Evolutionary conservation across 2,113 vertebrate species (phyloP), one percentile per base, ranked within the genome.

Genomic region (Vidua macroura): DNA sequence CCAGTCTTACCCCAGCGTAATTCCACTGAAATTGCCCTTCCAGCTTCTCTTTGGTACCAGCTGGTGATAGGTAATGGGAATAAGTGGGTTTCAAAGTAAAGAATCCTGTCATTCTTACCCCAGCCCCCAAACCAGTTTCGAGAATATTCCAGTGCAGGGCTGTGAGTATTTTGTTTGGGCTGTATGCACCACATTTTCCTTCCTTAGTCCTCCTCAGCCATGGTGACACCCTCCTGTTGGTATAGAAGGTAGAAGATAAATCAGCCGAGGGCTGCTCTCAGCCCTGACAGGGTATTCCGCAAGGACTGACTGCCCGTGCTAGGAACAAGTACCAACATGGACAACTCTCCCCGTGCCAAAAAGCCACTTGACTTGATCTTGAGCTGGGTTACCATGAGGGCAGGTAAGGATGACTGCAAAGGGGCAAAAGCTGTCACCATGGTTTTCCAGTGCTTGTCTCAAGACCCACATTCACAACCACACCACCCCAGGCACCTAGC

Each of bases 141-240:
- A 30, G 30, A 82, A 18, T 59, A 79, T 80, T 63, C 21, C 33
- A 48, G 17, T 35, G 17, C 0, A 3, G 13, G 23, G 20, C 11
- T 49, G 12, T 58, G 37, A 85, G 43, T 15, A 85, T 89, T 76
- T 53, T 31, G 3, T 27, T 72, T 5, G 8, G 22, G 17, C 15
- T 72, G 9, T 46, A 33, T n/a, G 35, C 15, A 49, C 31, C 24
- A 64, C 8, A 22, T 14, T 66, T 91, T 84, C 58, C 23, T 62
- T 81, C 59, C 33, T 73, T 44, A 55, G 25, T 3, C 55, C 14
- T 81, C 33, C 31, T 86, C 64, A 72, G 18, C 12, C 31, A 37
- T 4, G 73, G 30, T 5, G 24, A 22, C 14, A 35, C 0, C 6
- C 13, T 39, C 19, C 28, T 64, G 5, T 31, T 1, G 1, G 8